A percentile compares a stretch with the other conserved stretches of the same genome.
phyloP scores from a whole-genome alignment of 2,113 vertebrate species.

The Prietella phreatophila region DNA sequence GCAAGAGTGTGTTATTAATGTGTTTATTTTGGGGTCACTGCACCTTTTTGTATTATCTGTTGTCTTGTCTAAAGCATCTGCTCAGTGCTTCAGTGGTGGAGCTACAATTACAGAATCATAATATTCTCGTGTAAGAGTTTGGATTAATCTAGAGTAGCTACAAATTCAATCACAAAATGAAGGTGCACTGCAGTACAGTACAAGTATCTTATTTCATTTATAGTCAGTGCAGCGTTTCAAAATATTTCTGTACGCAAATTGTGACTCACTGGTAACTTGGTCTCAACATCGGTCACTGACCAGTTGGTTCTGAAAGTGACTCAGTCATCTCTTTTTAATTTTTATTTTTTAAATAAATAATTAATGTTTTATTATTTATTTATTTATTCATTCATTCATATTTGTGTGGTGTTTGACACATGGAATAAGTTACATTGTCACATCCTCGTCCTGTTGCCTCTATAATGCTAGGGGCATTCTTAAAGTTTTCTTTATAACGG shows the following conservation, averaged over 20 bases:
- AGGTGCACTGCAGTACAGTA: background rate
- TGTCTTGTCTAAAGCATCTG: slow-evolving; percentile 24
- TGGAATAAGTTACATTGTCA: background rate
- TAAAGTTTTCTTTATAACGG: too few relatives aligned
- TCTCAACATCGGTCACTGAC: too few relatives aligned
- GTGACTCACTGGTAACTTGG: background rate
- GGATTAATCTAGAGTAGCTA: background rate
- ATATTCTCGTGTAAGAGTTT: background rate
- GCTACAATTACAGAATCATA: background rate
- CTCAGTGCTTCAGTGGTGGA: background rate
- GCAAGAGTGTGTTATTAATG: slow-evolving; percentile 56
- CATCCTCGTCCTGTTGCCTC: background rate
- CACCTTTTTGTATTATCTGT: slow-evolving; percentile 17
- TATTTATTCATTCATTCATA: too few relatives aligned
- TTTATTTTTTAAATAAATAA: too few relatives aligned
- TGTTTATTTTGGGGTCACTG: slow-evolving; percentile 59
- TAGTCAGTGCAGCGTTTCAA: background rate
- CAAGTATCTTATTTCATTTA: background rate
- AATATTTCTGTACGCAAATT: background rate
- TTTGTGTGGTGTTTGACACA: background rate
- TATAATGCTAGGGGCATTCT: background rate
- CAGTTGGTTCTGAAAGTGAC: too few relatives aligned
- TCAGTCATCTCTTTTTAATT: too few relatives aligned
- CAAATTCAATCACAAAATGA: background rate
- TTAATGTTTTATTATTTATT: too few relatives aligned